A percentile compares a stretch with the other conserved stretches of the same genome.
phyloP scores from a whole-genome alignment of 2,797 vertebrate species.

The Phoeniculus purpureus region DNA sequence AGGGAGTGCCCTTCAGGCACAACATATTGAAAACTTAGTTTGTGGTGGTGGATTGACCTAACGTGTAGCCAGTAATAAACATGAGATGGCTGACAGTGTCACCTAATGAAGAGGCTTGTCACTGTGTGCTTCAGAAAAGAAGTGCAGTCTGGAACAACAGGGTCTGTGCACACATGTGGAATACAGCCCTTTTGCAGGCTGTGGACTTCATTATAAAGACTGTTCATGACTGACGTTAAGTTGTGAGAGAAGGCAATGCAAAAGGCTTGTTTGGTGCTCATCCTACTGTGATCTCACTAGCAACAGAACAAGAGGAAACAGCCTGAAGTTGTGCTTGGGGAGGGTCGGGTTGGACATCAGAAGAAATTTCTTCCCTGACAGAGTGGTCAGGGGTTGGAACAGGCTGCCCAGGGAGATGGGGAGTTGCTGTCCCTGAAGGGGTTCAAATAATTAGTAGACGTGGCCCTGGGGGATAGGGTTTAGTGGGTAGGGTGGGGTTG shows the following conservation, averaged over 20 bases:
- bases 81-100: not conserved
- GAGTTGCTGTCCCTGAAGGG: no score
- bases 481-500: no score
- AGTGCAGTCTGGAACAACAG: slow-evolving; percentile 5
- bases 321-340: no score
- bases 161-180: not conserved
- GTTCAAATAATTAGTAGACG: no score
- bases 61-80: not conserved
- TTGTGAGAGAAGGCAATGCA: not conserved
- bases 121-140: not conserved
- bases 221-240: not conserved
- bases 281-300: no score
- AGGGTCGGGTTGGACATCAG: no score
- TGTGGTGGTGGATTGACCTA: not conserved
- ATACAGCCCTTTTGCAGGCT: not conserved
- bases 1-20: not conserved
- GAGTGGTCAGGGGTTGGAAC: no score
- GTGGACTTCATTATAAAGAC: slow-evolving; percentile 6
- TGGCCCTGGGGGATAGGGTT: no score
- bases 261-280: not conserved
- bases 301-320: no score
- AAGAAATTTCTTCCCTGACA: no score
- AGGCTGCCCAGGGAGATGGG: no score
- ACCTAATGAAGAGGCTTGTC: slow-evolving; percentile 14
- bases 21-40: not conserved